Conservation (phyloP, 2,113 vertebrate genomes). For the Cavia porcellus region DNA sequence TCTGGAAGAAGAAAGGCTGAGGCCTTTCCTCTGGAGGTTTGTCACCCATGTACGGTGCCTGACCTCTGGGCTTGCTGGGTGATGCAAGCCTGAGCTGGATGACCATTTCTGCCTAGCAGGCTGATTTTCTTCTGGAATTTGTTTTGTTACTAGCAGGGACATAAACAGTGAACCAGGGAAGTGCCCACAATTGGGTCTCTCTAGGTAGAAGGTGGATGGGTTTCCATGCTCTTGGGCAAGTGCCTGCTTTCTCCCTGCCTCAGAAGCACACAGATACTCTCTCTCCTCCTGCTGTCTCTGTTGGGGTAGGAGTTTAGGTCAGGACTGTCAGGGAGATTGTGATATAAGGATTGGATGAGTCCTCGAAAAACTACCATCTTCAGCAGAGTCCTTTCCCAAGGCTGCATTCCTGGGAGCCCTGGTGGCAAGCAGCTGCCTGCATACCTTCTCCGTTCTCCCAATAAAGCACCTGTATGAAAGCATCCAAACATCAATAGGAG, state of each 20-base stretch:
- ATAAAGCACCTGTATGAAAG: background rate
- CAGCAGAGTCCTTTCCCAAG: background rate
- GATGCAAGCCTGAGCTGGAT: background rate
- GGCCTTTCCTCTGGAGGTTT: background rate
- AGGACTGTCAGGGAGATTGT: background rate
- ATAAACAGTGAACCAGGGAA: slow-evolving; percentile 49
- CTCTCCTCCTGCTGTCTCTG: background rate
- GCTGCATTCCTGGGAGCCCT: background rate
- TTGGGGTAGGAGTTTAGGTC: background rate
- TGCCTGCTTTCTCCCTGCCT: background rate
- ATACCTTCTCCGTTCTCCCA: background rate
- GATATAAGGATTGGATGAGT: background rate
- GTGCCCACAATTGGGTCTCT: background rate
- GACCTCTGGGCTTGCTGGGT: background rate
- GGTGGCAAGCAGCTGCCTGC: background rate
- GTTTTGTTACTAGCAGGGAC: background rate
- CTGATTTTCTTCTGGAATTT: background rate
- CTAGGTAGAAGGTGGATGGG: background rate
- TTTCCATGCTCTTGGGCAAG: background rate
- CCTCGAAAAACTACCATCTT: background rate
- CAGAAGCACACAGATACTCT: background rate
- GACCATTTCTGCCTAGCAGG: background rate
- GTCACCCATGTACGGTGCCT: background rate
- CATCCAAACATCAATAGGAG: background rate
- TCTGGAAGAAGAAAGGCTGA: background rate